Conservation (phyloP, 2,797 vertebrate species). For the Spinus pinus region DNA sequence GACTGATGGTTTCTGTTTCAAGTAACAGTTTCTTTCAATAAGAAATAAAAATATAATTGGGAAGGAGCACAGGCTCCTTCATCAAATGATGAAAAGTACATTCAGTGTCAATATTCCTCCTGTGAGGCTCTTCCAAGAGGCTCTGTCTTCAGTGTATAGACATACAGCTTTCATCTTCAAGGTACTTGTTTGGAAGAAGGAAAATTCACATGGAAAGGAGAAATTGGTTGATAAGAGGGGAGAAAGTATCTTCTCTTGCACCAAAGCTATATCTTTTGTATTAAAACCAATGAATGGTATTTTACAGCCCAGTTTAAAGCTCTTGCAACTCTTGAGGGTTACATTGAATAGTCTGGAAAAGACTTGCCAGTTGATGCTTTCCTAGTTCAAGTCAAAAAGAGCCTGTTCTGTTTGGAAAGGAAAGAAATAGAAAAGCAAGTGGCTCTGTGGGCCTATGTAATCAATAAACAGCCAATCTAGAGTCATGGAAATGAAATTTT, state of each 20-base stretch:
- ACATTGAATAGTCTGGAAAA: not conserved
- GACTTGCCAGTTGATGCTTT: not conserved
- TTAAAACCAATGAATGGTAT: not conserved
- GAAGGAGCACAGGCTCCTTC: not conserved
- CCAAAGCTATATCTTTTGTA: not conserved
- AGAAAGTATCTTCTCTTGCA: not conserved
- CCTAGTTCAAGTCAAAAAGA: not conserved
- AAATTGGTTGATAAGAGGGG: not conserved
- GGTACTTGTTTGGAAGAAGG: not conserved
- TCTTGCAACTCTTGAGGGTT: not conserved
- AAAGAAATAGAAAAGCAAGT: not conserved
- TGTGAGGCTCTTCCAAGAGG: not conserved
- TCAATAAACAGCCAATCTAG: slow-evolving; percentile 68
- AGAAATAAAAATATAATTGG: not conserved
- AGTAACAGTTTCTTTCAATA: not conserved
- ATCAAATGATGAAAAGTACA: not conserved
- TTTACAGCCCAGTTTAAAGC: not conserved
- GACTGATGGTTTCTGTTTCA: not conserved
- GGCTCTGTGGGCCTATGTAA: slow-evolving; percentile 2
- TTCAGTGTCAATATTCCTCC: not conserved
- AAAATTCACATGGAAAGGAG: not conserved
- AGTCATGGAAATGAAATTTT: slow-evolving; percentile 61
- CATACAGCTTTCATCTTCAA: not conserved
- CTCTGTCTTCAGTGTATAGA: not conserved
- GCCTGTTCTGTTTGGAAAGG: not conserved